phyloP scores from a whole-genome alignment of 2,113 vertebrate species.

The Anolis carolinensis region DNA sequence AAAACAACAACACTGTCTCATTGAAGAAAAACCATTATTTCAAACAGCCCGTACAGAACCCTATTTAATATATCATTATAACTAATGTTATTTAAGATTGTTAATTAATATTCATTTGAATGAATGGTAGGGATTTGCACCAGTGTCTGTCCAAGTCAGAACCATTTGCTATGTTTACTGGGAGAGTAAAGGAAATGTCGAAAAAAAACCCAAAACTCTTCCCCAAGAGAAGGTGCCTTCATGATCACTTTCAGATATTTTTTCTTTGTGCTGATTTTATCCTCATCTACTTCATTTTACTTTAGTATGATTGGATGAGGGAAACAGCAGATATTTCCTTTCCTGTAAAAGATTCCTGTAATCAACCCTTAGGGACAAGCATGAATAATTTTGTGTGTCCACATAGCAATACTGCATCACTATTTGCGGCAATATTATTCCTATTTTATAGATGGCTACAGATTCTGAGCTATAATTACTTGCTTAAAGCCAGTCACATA shows the following conservation, averaged over 20 bases:
- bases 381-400: no score
- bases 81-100: conserved; percentile 21
- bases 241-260: background rate
- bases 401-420: background rate
- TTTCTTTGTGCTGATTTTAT: conserved; percentile 9
- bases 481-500: background rate
- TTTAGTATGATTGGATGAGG: background rate
- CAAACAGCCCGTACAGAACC: background rate
- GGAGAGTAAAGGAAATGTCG: background rate
- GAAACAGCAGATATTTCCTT: background rate
- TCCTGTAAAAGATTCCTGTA: background rate
- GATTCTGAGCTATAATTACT: background rate
- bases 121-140: background rate
- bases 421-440: background rate
- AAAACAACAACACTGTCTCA: background rate
- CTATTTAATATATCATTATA: conserved; percentile 15
- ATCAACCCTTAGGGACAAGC: background rate
- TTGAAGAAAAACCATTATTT: conserved; percentile 43
- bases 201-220: background rate
- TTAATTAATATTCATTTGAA: conserved; percentile 11
- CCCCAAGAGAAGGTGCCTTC: accelerated
- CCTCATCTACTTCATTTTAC: background rate
- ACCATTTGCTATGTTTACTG: background rate
- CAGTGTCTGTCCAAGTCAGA: background rate
- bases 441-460: background rate